These are phyloP conservation scores for Cheirogaleus major DNA, from an alignment of 2,797 vertebrate genomes.

Conservation along the genomic window DNA sequence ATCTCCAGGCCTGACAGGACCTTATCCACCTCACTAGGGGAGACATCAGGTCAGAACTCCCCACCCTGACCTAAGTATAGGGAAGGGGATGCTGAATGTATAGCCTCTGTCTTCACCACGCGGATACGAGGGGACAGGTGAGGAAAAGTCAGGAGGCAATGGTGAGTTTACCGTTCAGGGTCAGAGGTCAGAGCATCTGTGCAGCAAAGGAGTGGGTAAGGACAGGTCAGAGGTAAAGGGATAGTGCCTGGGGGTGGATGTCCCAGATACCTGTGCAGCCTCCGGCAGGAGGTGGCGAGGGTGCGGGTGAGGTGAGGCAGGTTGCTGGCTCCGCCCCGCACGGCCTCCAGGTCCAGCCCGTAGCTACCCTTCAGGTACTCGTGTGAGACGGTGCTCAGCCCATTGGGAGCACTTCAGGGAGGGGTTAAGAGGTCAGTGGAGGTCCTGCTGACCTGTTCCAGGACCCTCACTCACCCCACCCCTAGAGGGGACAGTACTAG, in stretches of 20 bases:
- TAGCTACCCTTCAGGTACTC: slow-evolving; percentile 98
- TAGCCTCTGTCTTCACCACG: neutral
- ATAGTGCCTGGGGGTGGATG: neutral
- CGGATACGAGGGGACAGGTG: neutral
- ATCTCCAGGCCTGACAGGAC: slow-evolving; percentile 96
- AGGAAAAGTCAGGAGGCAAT: slow-evolving; percentile 5
- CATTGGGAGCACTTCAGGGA: slow-evolving; percentile 88
- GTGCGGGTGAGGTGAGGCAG: slow-evolving; percentile 96
- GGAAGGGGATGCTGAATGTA: neutral
- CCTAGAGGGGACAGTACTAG: neutral
- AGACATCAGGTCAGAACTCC: slow-evolving; percentile 31
- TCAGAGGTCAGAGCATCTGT: neutral
- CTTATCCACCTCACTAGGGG: slow-evolving; percentile 94
- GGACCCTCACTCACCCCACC: slow-evolving; percentile 21
- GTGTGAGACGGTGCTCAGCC: slow-evolving; percentile 93
- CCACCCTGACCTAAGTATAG: neutral
- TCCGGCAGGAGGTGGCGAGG: slow-evolving; percentile 93
- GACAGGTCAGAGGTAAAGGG: neutral
- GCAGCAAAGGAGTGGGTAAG: neutral
- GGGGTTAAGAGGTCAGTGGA: neutral
- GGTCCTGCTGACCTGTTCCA: neutral
- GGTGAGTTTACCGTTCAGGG: neutral
- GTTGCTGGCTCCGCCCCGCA: slow-evolving; percentile 92
- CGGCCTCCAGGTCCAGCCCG: slow-evolving; percentile 94
- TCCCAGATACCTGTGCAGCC: slow-evolving; percentile 91